These are phyloP conservation scores for Hemibagrus guttatus DNA, from an alignment of 2,797 vertebrate species.

Conservation along the genomic window DNA sequence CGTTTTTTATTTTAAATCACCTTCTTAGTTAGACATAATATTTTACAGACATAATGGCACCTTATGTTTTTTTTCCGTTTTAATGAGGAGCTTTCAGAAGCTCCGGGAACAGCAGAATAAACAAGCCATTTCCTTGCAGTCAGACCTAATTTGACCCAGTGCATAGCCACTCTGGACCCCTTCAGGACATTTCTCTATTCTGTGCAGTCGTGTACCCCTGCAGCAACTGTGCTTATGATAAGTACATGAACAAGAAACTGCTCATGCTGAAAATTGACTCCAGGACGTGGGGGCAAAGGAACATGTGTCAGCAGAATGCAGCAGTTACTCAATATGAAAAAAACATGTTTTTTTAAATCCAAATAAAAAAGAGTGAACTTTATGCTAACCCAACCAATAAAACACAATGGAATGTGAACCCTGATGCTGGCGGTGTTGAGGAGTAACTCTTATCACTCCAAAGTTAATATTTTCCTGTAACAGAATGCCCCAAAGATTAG, in stretches of 20 bases:
- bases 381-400: background rate
- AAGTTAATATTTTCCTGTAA: background rate
- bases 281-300: constrained; percentile 4
- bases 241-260: constrained; percentile 24
- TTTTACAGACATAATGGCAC: background rate
- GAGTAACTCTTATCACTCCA: background rate
- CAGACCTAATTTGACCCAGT: constrained; percentile 8
- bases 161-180: background rate
- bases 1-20: background rate
- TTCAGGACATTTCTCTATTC: constrained; percentile 6
- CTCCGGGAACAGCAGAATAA: background rate
- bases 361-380: no score
- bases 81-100: constrained; percentile 5
- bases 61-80: background rate
- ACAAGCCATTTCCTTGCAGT: background rate
- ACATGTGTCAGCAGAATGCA: background rate
- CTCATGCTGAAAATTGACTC: constrained; percentile 46
- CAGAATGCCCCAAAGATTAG: background rate
- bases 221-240: constrained; percentile 31
- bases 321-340: background rate
- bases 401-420: background rate
- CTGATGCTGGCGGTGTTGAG: background rate
- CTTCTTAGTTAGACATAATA: background rate
- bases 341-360: background rate
- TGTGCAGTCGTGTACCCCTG: background rate